Evolutionary conservation across 2,797 vertebrate species (phyloP).

Genomic region (Falco columbarius): DNA sequence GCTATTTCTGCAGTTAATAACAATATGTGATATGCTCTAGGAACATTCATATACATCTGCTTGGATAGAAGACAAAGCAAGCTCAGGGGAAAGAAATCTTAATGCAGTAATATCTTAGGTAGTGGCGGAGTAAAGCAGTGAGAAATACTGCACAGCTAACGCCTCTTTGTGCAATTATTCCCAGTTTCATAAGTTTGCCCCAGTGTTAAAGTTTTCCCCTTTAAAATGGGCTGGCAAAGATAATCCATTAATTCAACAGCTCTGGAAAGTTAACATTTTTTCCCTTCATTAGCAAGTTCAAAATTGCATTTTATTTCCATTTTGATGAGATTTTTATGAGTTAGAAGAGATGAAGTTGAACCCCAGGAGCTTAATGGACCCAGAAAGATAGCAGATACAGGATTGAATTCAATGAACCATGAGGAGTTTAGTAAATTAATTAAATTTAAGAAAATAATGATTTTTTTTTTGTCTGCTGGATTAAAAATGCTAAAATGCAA

Average conservation of each 20-base stretch:
- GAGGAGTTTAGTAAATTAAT: conserved; percentile 80
- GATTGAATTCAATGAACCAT: conserved; percentile 77
- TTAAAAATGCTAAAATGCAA: conserved; percentile 75
- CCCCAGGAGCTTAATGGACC: conserved; percentile 77
- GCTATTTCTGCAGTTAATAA: conserved; percentile 15
- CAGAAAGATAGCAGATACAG: conserved; percentile 75
- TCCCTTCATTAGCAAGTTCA: conserved; percentile 77
- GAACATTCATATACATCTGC: neutral
- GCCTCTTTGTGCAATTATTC: conserved; percentile 34
- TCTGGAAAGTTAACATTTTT: conserved; percentile 66
- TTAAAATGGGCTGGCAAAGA: conserved; percentile 55
- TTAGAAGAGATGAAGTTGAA: conserved; percentile 77
- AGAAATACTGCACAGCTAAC: conserved; percentile 25
- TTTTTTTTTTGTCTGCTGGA: conserved; percentile 62
- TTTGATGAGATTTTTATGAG: conserved; percentile 82
- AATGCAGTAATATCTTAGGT: conserved; percentile 29
- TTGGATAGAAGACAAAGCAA: conserved; percentile 33
- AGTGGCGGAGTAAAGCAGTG: conserved; percentile 20
- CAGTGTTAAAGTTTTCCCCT: conserved; percentile 57
- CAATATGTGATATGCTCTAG: neutral
- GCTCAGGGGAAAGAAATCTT: conserved; percentile 13
- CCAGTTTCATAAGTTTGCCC: conserved; percentile 52
- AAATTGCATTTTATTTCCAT: conserved; percentile 82
- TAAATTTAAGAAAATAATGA: conserved; percentile 80
- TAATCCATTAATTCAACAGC: conserved; percentile 75